phyloP scores from a whole-genome alignment of 1,140 invertebrate species.

The Halictus rubicundus region DNA sequence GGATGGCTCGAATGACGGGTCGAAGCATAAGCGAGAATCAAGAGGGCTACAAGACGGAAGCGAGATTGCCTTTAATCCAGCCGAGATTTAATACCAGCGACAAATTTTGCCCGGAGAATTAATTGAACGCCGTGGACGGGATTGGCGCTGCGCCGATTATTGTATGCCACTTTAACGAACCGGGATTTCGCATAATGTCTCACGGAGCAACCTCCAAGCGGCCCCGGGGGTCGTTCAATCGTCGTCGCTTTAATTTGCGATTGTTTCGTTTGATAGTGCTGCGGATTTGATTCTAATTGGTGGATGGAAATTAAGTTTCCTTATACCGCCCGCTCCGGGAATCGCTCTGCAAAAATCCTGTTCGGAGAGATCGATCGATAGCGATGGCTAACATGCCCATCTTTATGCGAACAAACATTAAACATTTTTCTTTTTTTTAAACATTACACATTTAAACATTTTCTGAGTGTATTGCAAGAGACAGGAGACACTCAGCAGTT shows the following conservation, averaged over 20 bases:
- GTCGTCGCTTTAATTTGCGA: slow-evolving; percentile 53
- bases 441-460: too few species aligned
- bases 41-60: slow-evolving; percentile 63
- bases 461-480: too few species aligned
- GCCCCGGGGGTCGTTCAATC: slow-evolving; percentile 32
- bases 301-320: slow-evolving; percentile 41
- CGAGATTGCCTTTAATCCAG: slow-evolving; percentile 78
- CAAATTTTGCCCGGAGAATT: slow-evolving; percentile 77
- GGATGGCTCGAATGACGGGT: slow-evolving; percentile 23
- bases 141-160: slow-evolving; percentile 78
- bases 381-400: too few species aligned
- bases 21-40: slow-evolving; percentile 39
- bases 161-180: slow-evolving; percentile 78
- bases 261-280: slow-evolving; percentile 28
- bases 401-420: too few species aligned
- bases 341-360: too few species aligned
- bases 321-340: too few species aligned
- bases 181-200: slow-evolving; percentile 76
- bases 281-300: slow-evolving; percentile 49
- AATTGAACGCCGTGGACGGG: slow-evolving; percentile 74
- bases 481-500: too few species aligned
- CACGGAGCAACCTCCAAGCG: slow-evolving; percentile 55
- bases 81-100: slow-evolving; percentile 78
- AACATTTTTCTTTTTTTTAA: too few species aligned
- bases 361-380: too few species aligned